Conservation (phyloP, 2,797 vertebrate species). For the Babyrousa celebensis region DNA sequence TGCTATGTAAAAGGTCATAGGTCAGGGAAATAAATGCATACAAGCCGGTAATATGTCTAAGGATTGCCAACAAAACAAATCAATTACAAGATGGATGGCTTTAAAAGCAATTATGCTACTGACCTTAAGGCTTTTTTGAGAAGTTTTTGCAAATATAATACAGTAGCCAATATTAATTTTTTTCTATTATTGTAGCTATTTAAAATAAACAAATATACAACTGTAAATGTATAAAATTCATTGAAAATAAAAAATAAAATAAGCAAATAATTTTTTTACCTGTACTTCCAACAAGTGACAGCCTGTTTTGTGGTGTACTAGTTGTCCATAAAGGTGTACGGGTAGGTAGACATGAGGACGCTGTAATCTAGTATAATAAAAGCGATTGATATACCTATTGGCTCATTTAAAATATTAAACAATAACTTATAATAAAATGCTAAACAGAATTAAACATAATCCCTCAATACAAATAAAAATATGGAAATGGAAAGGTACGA, state of each 20-base stretch:
- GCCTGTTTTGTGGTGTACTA: constrained; percentile 99
- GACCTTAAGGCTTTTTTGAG: background rate
- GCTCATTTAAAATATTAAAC: constrained; percentile 43
- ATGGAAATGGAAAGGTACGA: background rate
- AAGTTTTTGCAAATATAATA: constrained; percentile 59
- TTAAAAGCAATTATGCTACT: constrained; percentile 43
- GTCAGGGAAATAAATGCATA: constrained; percentile 51
- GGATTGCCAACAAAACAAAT: constrained; percentile 16
- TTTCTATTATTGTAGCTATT: background rate
- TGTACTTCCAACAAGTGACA: constrained; percentile 98
- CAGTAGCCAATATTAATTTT: constrained; percentile 41
- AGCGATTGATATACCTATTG: background rate
- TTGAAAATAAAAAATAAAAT: constrained; percentile 58
- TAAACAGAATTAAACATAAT: constrained; percentile 33
- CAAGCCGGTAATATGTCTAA: constrained; percentile 35
- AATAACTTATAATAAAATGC: constrained; percentile 27
- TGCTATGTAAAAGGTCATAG: constrained; percentile 5
- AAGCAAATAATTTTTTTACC: constrained; percentile 90
- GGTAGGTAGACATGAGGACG: constrained; percentile 98
- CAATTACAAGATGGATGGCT: background rate
- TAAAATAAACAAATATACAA: constrained; percentile 64
- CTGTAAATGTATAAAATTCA: too few relatives aligned
- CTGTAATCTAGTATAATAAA: constrained; percentile 94
- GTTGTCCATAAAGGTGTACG: constrained; percentile 98
- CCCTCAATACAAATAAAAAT: constrained; percentile 49